Base-by-base conservation (phyloP, 2,888 invertebrate species). In the Pristionchus fissidentatus region DNA sequence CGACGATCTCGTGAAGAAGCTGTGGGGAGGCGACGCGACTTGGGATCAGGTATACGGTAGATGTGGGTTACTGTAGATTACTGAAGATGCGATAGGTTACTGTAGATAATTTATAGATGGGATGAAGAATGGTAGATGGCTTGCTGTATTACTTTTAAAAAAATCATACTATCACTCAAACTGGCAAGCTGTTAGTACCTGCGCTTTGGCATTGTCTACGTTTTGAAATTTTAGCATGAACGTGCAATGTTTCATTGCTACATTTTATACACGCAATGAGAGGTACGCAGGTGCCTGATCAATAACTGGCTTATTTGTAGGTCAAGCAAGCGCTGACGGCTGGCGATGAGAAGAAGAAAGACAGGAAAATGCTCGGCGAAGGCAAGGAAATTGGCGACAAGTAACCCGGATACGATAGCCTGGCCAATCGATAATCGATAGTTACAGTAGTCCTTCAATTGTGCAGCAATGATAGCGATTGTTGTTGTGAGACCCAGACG, bases 11-110 rank as follows among this genome's bases (percentile, higher is more conserved):
- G 86, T 89, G 32, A 86, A 85, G 84, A 84, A 85, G 75, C 55
- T 89, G 46, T 89, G 89, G 88, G 87, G 87, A 73, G 88, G 88
- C 26, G 85, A 87, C 77, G 84, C 46, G 57, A 57, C 22, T n/a
- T 83, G 75, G 75, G 55, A 43, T 15, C 75, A 83, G 43, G 77
- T 83, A 5, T 55, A 83, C 29, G 46, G 35, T 38, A 38, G 19
- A 19, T 8, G 35, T 26, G 82, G 49, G 19, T 32, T 32, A 77
- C 49, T 32, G 49, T 32, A 77, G 46, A 77, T 32, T 4, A 49
- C 19, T 49, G 49, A 49, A n/a, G n/a, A n/a, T n/a, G n/a, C 49
- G 22, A 19, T 19, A 1, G 1, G 1, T 10, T 29, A 77, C 32
- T 19, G 35, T 49, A 49, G 49, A 13, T 49, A 10, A 49, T 15